Evolutionary conservation across 2,888 invertebrate species (phyloP), one percentile per base, ranked within the genome.

Genomic region (Aporophyla lueneburgensis): DNA sequence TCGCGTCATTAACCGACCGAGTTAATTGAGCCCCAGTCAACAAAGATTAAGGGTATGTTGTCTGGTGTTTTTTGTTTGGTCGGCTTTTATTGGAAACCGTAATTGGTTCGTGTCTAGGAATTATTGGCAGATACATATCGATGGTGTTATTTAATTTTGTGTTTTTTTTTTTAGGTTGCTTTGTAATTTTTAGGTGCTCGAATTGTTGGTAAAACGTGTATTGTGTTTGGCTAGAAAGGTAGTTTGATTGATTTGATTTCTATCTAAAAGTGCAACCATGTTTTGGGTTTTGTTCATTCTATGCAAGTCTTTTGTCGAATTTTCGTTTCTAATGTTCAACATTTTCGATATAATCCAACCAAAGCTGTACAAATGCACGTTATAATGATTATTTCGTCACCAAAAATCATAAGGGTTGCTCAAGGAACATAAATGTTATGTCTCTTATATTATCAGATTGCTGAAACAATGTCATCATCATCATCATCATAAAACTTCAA

Each of bases 21-120:
- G 91, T 91, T 93, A 92, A 94, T 93, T 93, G 91, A 88, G 87
- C 84, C 82, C 86, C 88, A 86, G 90, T 89, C 90, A 93, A 93
- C 91, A 93, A 87, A 91, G 89, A 92, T 91, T 91, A 91, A 88
- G 88, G 87, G 84, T 84, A 84, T 86, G 84, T 88, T 83, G 88
- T 86, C 83, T 82, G 70, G 65, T 85, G 69, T 87, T 87, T 88
- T 91, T 86, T 89, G 89, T 89, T 90, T 88, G 87, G 83, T 85
- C 86, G 85, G 83, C 84, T 91, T 90, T 91, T 90, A 91, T 91
- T 90, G 88, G 87, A 87, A 87, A 87, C 73, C 76, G 88, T 89
- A 91, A 93, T 88, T 89, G 87, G 81, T 87, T 86, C 87, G 88
- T 85, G 84, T 83, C 76, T 84, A 86, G 75, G 69, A 87, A 88